Evolutionary conservation across 2,797 vertebrate genomes (phyloP), one percentile per base, ranked within the genome.

Genomic region (Myotis planiceps): DNA sequence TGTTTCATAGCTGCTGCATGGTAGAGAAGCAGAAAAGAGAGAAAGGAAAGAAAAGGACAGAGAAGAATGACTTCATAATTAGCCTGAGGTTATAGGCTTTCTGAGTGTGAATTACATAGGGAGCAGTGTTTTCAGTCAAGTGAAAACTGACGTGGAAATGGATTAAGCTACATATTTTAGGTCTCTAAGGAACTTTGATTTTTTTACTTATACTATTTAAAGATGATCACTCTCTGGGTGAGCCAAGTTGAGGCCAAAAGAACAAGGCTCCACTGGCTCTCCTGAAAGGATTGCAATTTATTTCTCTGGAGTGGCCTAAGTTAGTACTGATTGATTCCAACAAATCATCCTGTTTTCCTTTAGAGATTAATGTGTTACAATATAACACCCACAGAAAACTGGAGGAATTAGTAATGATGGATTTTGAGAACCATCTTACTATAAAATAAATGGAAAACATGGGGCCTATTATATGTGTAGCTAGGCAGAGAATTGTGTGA

Each of bases 381-480:
- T 53, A 66, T 93, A 93, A 66, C 63, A 93, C 60, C 85, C 55
- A 84, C 47, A 78, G 53, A 95, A 96, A 96, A 87, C 81, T 42
- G 29, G 72, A 34, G 5, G 53, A 96, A 82, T 93, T 92, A 55
- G 66, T 80, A 84, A 72, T 93, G 65, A 88, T 88, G 71, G 74
- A 92, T 95, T 96, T 94, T 29, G n/a, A 93, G 80, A 93, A 60
- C 55, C 69, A 80, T 94, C 27, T 87, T 69, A 39, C 34, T 71
- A 80, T 92, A 90, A 93, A 95, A 89, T 85, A 93, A 87, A 93
- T 93, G 14, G 16, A 94, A 96, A 96, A 55, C 71, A 66, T n/a
- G 79, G 42, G 34, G 65, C 4, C 16, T 53, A 1, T 47, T 68
- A 6, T 25, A 80, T 60, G 47, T 72, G 68, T 92, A 69, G 66